Evolutionary conservation across 2,797 vertebrate species (phyloP).

Genomic region (Leptatherina wallacei): DNA sequence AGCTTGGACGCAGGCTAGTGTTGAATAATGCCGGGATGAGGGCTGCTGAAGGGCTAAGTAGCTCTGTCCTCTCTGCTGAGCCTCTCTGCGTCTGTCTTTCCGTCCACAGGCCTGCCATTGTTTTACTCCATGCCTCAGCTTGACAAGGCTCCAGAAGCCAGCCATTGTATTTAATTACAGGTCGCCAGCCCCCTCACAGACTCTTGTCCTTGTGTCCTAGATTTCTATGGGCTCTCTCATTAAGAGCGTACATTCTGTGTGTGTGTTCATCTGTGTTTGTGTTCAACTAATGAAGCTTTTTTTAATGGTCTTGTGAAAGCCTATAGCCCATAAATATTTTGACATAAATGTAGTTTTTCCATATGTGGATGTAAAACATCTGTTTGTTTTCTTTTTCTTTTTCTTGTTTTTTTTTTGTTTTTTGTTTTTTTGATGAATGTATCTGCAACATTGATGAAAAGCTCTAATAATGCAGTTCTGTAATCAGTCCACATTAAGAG

Average conservation of each 20-base stretch:
- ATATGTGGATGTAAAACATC: constrained; percentile 29
- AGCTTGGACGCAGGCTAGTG: constrained; percentile 61
- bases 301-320: constrained; percentile 51
- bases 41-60: constrained; percentile 69
- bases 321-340: constrained; percentile 32
- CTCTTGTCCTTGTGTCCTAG: constrained; percentile 81
- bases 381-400: too few relatives aligned
- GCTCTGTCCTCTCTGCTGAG: constrained; percentile 56
- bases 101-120: constrained; percentile 78
- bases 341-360: constrained; percentile 31
- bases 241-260: constrained; percentile 62
- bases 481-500: constrained; percentile 63
- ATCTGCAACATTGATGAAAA: constrained; percentile 62
- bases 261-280: constrained; percentile 27
- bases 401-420: too few relatives aligned
- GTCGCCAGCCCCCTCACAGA: constrained; percentile 76
- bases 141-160: constrained; percentile 78
- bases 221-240: constrained; percentile 81
- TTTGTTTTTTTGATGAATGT: constrained; percentile 35
- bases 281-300: constrained; percentile 28
- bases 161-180: constrained; percentile 85
- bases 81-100: constrained; percentile 46
- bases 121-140: constrained; percentile 71
- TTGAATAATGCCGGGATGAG: constrained; percentile 66
- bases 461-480: constrained; percentile 56